phyloP scores from a whole-genome alignment of 2,113 vertebrate genomes.

The Rhizomys pruinosus region DNA sequence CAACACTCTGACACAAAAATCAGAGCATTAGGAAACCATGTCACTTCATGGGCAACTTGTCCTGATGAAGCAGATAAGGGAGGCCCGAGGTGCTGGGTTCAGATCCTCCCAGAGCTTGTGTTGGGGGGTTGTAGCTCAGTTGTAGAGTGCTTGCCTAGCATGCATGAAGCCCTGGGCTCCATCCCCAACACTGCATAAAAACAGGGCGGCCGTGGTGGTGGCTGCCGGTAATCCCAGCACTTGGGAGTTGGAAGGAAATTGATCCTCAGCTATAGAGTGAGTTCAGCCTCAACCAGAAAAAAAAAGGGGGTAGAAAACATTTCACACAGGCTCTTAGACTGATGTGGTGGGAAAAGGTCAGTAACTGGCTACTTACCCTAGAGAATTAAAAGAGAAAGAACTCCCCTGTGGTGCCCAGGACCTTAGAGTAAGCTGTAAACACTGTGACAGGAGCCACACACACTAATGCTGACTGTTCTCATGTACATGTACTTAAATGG shows the following conservation, averaged over 20 bases:
- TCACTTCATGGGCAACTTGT: accelerated
- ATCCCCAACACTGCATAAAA: neutral
- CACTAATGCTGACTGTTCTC: accelerated
- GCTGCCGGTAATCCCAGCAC: neutral
- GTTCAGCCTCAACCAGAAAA: neutral
- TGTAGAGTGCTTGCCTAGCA: neutral
- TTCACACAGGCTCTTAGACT: neutral
- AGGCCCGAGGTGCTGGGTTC: neutral
- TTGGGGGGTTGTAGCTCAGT: too few species aligned
- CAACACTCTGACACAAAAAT: neutral
- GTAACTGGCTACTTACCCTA: too few species aligned
- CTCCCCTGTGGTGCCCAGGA: accelerated
- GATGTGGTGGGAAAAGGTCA: neutral
- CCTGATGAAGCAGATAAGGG: neutral
- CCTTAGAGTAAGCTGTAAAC: too few species aligned
- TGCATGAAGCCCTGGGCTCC: neutral
- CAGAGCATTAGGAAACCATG: neutral
- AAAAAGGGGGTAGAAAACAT: too few species aligned
- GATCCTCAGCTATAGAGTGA: neutral
- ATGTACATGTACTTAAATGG: neutral
- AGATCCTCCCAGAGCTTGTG: accelerated
- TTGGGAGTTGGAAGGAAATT: neutral
- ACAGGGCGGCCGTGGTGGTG: neutral
- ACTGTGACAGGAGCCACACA: accelerated
- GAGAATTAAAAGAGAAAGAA: too few species aligned